A percentile compares a stretch with the other conserved stretches of the same genome.
phyloP scores from a whole-genome alignment of 2,113 vertebrate species.

The Rhynchomys soricoides region DNA sequence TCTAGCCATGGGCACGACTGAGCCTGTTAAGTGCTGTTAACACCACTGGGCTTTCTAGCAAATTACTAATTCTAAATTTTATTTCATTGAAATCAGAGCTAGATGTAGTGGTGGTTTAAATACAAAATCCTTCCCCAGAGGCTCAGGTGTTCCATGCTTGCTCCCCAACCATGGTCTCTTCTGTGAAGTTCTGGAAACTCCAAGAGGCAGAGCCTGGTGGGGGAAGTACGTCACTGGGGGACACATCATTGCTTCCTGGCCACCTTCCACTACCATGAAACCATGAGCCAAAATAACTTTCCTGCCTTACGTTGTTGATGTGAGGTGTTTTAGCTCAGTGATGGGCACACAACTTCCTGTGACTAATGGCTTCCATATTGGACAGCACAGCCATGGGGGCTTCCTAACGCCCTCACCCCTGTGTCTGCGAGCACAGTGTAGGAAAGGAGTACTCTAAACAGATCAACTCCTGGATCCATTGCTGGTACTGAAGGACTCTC shows the following conservation, averaged over 20 bases:
- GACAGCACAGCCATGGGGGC: not conserved
- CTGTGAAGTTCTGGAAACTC: not conserved
- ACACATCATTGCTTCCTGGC: not conserved
- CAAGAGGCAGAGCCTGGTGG: not conserved
- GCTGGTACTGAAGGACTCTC: not conserved
- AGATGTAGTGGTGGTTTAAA: not conserved
- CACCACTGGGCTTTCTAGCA: not conserved
- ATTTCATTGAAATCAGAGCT: not conserved
- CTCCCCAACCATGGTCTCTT: not conserved
- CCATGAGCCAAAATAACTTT: not conserved
- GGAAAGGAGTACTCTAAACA: no score
- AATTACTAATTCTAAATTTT: not conserved
- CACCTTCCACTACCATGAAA: not conserved
- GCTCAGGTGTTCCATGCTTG: not conserved
- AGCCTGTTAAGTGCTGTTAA: not conserved
- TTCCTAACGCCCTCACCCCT: fast-evolving
- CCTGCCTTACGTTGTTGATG: not conserved
- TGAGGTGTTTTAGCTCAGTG: not conserved
- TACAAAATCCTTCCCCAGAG: not conserved
- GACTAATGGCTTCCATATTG: not conserved
- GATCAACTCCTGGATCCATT: not conserved
- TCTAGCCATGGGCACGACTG: not conserved
- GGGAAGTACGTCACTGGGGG: not conserved
- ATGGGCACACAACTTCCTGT: not conserved
- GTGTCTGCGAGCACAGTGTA: not conserved